Base-by-base conservation (phyloP, 23 tunicate species). In the Botrylloides violaceus region DNA sequence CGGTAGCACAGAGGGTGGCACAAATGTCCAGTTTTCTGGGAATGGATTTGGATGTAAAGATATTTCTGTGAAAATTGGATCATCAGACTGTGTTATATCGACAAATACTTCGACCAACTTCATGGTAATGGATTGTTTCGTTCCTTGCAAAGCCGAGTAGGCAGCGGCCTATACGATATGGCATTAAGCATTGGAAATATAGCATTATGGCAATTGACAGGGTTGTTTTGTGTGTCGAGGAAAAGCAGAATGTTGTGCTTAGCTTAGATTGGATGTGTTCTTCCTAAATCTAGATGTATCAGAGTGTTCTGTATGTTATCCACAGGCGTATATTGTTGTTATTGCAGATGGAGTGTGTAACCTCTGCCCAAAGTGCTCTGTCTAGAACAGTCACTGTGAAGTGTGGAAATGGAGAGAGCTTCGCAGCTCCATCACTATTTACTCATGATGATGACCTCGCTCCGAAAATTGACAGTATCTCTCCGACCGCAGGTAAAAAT, bases 1-100 rank as follows among this genome's bases (percentile, higher is more conserved):
- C 32, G 94, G 94, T 2, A 80, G 94, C 61, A 34, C 39, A 0
- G 68, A 75, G 7, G 94, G 94, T 26, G 94, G 94, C 34, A 86
- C 94, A 21, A 24, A 21, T 6, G 3, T 86, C 3, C 70, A 80
- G 19, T 74, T 87, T 27, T 1, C 66, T 2, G 98, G 92, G 49
- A 84, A 75, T 53, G 92, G 98, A 30, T 80, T 92, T 35, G 73
- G 48, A 9, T n/a, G 24, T 23, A 74, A 53, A 0, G 75, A 25
- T 34, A 34, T 39, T 18, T 15, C 32, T 6, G 98, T 92, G 12
- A 33, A 50, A 23, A 62, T 92, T 55, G 77, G 86, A 22, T 75
- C 71, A 3, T 47, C 35, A 20, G 22, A 61, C 0, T 84, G 85
- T 49, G 79, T 6, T 18, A 58, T 92, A 27, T 39, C 36, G 3